Conservation (phyloP, 2,113 vertebrate genomes). For the Hippoglossus stenolepis region DNA sequence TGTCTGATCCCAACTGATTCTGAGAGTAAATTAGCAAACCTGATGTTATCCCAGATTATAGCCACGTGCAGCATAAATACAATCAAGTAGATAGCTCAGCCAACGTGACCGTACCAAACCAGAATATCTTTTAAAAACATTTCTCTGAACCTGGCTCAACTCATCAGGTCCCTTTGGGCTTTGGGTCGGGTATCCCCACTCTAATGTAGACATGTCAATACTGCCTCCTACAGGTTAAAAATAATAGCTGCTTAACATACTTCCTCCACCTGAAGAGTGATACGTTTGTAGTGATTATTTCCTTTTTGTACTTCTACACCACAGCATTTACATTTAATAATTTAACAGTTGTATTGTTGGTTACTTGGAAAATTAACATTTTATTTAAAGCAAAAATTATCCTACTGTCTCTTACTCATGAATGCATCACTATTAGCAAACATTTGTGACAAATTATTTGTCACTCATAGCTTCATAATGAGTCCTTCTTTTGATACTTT, state of each 20-base stretch:
- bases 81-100: no score
- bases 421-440: not conserved
- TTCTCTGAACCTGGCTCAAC: no score
- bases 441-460: no score
- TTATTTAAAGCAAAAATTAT: not conserved
- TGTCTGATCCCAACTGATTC: not conserved
- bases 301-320: not conserved
- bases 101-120: no score
- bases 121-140: no score
- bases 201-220: not conserved
- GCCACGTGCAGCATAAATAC: no score
- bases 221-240: slow-evolving; percentile 1
- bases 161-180: no score
- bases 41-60: no score
- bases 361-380: not conserved
- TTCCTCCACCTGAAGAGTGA: not conserved
- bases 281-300: not conserved
- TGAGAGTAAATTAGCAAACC: not conserved
- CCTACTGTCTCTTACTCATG: not conserved
- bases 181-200: no score
- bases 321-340: not conserved
- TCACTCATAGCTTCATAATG: no score
- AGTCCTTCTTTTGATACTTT: not conserved
- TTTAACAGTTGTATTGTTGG: no score
- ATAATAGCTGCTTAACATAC: not conserved